Evolutionary conservation across 2,797 vertebrate species (phyloP).

Genomic region (Vultur gryphus): DNA sequence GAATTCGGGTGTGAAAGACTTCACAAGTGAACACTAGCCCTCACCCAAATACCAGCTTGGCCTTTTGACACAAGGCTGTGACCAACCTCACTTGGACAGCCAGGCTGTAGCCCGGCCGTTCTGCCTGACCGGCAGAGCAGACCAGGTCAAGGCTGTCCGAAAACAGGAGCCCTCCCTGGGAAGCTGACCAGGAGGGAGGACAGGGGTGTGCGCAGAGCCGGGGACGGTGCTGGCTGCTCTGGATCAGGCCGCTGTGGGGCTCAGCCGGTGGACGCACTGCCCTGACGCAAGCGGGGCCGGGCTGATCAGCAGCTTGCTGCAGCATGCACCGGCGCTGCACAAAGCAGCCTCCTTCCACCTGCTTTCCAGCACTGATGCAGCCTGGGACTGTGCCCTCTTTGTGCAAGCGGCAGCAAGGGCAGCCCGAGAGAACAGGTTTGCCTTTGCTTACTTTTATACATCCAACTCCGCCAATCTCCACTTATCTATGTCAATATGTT

Average conservation of each 20-base stretch:
- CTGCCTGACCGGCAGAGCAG: neutral
- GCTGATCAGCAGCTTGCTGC: neutral
- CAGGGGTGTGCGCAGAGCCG: neutral
- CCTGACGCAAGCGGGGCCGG: neutral
- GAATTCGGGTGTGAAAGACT: neutral
- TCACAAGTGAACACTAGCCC: neutral
- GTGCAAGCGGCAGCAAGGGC: neutral
- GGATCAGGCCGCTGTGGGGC: neutral
- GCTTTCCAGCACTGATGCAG: neutral
- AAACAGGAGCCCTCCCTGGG: neutral
- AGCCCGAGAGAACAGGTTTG: neutral
- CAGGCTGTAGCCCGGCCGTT: neutral
- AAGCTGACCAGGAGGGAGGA: neutral
- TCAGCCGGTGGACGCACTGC: accelerated
- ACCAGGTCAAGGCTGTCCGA: neutral
- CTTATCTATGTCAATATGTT: neutral
- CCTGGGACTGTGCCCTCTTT: neutral
- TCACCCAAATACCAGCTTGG: neutral
- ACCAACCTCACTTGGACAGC: neutral
- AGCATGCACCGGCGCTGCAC: accelerated
- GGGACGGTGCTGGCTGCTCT: neutral
- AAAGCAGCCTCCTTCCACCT: neutral
- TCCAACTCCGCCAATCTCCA: neutral
- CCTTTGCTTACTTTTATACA: neutral
- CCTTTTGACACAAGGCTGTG: neutral